Evolutionary conservation across 2,888 invertebrate genomes (phyloP), one percentile per base, ranked within the genome.

Genomic region (Listrodromus nycthemerus): DNA sequence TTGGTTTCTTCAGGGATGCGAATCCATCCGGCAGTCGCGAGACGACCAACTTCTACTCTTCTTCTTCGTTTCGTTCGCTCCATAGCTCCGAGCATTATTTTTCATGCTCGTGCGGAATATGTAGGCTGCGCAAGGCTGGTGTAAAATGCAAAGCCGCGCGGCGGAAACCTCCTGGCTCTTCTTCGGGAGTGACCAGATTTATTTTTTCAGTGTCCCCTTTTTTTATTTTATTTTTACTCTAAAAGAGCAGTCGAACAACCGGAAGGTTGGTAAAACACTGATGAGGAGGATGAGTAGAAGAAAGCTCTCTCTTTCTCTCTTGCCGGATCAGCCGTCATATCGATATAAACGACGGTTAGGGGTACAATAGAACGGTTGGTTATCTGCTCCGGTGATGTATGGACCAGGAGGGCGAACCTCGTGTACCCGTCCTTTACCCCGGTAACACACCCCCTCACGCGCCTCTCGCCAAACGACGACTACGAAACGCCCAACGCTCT

Each of bases 311-410:
- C 33, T 33, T 77, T 77, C 58, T 77, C 77, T 65, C 83, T 63
- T 69, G 45, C 73, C 37, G 77, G 86, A 88, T 88, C 87, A 84
- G 87, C 87, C 86, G 87, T 89, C 88, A 87, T 88, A 87, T 88
- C 86, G 84, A 87, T 88, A 86, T 87, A 88, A 88, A 88, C 87
- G 87, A 89, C 88, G 88, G 86, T 88, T 87, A 86, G 86, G 80
- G 85, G 85, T 85, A 89, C 88, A 88, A 88, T 89, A 86, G 88
- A 87, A 85, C 78, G 86, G 85, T 87, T 84, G 86, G 88, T 88
- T 89, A 89, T 89, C 88, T 87, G 85, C 81, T 81, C 67, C 78
- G 71, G 84, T 88, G 88, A 89, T 88, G 87, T 88, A 88, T 86
- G 87, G 50, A 85, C 87, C 87, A 82, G 83, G 58, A 61, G 81